Base-by-base conservation (phyloP, 2,797 vertebrate species). In the Enteromius radiatus region DNA sequence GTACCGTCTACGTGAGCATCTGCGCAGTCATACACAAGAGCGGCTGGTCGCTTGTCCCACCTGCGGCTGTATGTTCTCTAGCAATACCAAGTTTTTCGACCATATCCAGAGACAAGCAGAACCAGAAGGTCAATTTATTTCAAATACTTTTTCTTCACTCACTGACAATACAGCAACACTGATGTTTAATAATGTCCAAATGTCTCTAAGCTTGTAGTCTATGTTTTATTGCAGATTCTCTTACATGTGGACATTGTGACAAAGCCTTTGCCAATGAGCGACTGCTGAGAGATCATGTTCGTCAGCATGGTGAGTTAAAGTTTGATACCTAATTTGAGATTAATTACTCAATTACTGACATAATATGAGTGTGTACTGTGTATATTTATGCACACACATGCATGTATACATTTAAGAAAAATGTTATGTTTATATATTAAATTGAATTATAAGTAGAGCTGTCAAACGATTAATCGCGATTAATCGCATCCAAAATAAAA, bases 41-140 rank as follows among this genome's bases (percentile, higher is more conserved):
- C 90, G 91, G 5, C 88, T 94, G 6, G 92, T 93, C 7, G 94
- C 94, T 23, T 95, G 92, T 86, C 94, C 94, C 7, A 87, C 93
- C 6, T 94, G 93, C n/a, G 92, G 94, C 85, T 92, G 91, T 90
- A 95, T 94, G 93, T 95, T 95, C 89, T 95, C 93, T 88, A 94
- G 89, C 90, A 96, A 91, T 89, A 95, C 93, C 0, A 92, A 94
- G 86, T 76, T 93, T 88, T 96, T 95, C 21, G 91, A 94, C 88
- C 94, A 95, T 82, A 90, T 93, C 76, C 93, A 95, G 85, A 91
- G 92, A 63, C 93, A 96, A 88, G 88, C 93, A 2, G 92, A 92
- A 86, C 92, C 94, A 41, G 89, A 93, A 8, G 92, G 93, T 94
- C 23, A 31, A 54, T 61, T 5, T 80, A 3, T 70, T 3, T 65